Conservation (phyloP, 1,140 invertebrate species). For the Drosophila mojavensis region DNA sequence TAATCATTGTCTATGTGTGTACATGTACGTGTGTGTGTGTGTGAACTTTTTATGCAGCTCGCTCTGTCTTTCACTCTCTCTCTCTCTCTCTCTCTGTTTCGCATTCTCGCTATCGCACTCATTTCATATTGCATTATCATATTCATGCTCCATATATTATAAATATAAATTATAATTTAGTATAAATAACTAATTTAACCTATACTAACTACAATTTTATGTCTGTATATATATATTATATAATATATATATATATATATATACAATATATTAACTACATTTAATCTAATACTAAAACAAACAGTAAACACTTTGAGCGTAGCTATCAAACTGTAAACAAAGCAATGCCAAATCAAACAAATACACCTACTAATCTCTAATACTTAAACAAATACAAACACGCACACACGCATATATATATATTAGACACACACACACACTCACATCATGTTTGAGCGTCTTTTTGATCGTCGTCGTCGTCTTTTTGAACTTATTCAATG, state of each 20-base stretch:
- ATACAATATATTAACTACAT: slow-evolving; percentile 21
- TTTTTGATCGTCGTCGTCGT: slow-evolving; percentile 27
- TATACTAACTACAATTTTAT: slow-evolving; percentile 42
- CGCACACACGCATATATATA: slow-evolving; percentile 10
- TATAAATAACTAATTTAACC: slow-evolving; percentile 15
- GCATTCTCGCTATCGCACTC: slow-evolving; percentile 11
- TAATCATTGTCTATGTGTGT: background rate
- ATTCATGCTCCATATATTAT: background rate
- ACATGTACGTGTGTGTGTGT: slow-evolving; percentile 14
- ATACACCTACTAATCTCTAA: slow-evolving; percentile 7
- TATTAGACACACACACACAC: slow-evolving; percentile 13
- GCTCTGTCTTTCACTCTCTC: slow-evolving; percentile 15
- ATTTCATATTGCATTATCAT: slow-evolving; percentile 7
- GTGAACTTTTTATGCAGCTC: background rate
- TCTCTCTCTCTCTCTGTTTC: background rate
- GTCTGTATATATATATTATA: slow-evolving; percentile 24
- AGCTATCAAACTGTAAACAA: slow-evolving; percentile 8
- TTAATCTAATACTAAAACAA: slow-evolving; percentile 27
- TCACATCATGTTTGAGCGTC: slow-evolving; percentile 37
- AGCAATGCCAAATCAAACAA: slow-evolving; percentile 15
- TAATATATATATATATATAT: slow-evolving; percentile 25
- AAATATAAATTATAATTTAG: slow-evolving; percentile 4
- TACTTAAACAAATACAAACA: slow-evolving; percentile 19
- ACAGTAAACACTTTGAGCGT: slow-evolving; percentile 21
- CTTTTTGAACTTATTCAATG: slow-evolving; percentile 24